Conservation (phyloP, 1,140 invertebrate genomes). For the Aporrectodea caliginosa region DNA sequence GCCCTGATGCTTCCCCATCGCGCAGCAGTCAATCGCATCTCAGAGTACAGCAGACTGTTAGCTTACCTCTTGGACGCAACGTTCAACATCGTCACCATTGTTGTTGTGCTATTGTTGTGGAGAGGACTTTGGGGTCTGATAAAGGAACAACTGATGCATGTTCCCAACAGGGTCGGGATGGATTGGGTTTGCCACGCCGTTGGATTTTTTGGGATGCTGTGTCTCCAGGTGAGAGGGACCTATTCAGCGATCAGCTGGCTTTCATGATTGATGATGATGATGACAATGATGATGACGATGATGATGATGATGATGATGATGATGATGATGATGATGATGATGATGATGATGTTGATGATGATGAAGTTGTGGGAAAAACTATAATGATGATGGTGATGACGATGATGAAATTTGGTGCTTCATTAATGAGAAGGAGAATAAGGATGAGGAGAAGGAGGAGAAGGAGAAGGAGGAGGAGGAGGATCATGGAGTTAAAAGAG, state of each 20-base stretch:
- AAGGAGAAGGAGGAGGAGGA: neutral
- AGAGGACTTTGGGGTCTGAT: neutral
- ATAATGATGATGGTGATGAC: neutral
- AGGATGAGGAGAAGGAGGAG: neutral
- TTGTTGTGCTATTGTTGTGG: neutral
- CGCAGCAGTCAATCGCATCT: neutral
- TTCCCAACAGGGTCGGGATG: neutral
- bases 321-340: slow-evolving; percentile 2
- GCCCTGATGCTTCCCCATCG: neutral
- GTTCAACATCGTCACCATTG: neutral
- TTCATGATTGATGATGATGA: neutral
- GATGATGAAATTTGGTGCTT: neutral
- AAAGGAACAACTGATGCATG: neutral
- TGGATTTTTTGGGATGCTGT: neutral
- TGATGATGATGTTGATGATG: neutral
- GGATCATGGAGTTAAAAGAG: neutral
- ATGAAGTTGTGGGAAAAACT: neutral
- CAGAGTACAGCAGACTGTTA: neutral
- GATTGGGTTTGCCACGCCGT: neutral
- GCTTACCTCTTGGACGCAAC: neutral
- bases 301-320: slow-evolving; percentile 1
- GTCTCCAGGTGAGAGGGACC: neutral
- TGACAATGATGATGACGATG: neutral
- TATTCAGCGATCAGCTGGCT: neutral
- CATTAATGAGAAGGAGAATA: neutral